Conservation (phyloP, 2,113 vertebrate species). For the Onychostoma macrolepis region DNA sequence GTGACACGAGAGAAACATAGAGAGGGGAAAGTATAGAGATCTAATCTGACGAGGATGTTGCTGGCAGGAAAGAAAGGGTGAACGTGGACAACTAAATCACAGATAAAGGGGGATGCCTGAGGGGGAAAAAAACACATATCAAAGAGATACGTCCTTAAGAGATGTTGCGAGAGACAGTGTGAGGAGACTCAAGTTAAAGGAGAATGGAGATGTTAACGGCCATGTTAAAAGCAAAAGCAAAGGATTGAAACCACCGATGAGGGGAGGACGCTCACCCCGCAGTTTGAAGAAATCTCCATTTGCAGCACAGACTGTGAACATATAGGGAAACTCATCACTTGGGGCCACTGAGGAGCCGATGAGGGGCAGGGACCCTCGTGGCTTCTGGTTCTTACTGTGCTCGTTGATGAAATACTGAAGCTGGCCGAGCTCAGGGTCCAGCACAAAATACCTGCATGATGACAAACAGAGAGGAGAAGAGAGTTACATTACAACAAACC, state of each 20-base stretch:
- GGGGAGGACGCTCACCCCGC: conserved; percentile 76
- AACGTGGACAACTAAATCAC: not conserved
- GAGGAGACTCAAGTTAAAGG: not conserved
- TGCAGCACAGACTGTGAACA: conserved; percentile 86
- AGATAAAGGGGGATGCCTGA: conserved; percentile 8
- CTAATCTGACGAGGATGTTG: conserved; percentile 2
- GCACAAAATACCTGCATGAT: conserved; percentile 79
- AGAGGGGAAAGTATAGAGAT: not conserved
- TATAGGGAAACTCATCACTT: conserved; percentile 85
- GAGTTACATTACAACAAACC: not conserved
- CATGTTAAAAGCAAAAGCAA: not conserved
- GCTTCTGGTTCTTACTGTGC: conserved; percentile 83
- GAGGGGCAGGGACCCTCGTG: conserved; percentile 84
- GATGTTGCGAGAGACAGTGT: no score
- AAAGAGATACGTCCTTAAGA: not conserved
- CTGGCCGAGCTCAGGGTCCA: conserved; percentile 85
- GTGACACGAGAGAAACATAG: conserved; percentile 5
- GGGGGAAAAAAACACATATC: not conserved
- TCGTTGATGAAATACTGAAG: conserved; percentile 91
- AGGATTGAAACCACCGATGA: not conserved
- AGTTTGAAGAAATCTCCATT: conserved; percentile 88
- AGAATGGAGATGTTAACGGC: not conserved
- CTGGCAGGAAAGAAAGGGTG: not conserved
- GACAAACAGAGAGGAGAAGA: conserved; percentile 11
- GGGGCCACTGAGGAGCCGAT: conserved; percentile 84